Base-by-base conservation (phyloP, 1,140 invertebrate genomes). In the Anastrepha ludens region DNA sequence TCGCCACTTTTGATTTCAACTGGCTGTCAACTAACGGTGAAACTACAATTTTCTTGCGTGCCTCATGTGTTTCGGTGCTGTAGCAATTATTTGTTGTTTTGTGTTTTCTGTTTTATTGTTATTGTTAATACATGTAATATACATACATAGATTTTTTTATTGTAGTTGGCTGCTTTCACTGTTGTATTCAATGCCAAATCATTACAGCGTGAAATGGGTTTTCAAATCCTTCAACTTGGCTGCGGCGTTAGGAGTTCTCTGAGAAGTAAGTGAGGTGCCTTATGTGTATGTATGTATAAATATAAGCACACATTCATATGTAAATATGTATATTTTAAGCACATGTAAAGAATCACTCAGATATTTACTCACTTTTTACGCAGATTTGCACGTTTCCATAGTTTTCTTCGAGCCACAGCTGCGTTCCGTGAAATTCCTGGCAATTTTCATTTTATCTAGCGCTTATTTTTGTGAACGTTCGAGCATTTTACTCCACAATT, bases 11-110 rank as follows among this genome's bases (percentile, higher is more conserved):
- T 81, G 8, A 47, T 81, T 81, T 81, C 74, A 55, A 81, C 74
- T 50, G 47, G n/a, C 74, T 81, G 74, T 81, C 74, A 81, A 81
- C 47, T 81, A 81, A 81, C 74, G 74, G n/a, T 81, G 74, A 50
- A 50, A 81, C 74, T 81, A 55, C n/a, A 20, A 81, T 55, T 81
- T 81, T 81, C 11, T 55, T 81, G 7, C n/a, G 47, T 41, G 47
- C 47, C 7, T 2, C 47, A 81, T 55, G 41, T 81, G 47, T 58
- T 55, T 55, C 9, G 47, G 17, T 81, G 47, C 8, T n/a, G 44
- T 62, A 55, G 20, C 17, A 81, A 3, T 55, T 81, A 2, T n/a
- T 81, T 55, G 74, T 81, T 50, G n/a, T 58, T n/a, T 15, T n/a
- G n/a, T 81, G 20, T 55, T 55, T 58, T n/a, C 17, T n/a, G n/a